Percentiles rank a stretch among this genome's conserved stretches.
phyloP scores from a whole-genome alignment of 2,113 vertebrate species.

The Oriolus oriolus region DNA sequence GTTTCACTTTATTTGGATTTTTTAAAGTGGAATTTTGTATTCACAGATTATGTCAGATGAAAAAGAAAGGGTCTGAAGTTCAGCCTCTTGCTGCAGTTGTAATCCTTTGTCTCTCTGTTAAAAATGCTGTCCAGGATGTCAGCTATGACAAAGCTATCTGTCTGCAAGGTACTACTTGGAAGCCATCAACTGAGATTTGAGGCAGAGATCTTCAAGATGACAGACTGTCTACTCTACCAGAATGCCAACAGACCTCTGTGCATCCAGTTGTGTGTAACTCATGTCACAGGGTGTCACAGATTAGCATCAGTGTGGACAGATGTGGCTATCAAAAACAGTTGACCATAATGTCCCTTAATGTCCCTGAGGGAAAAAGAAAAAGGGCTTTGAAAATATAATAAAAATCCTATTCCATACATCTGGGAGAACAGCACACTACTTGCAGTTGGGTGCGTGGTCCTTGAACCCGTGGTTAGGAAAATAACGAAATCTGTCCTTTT shows the following conservation, averaged over 20 bases:
- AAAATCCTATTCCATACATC: neutral
- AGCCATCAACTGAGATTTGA: neutral
- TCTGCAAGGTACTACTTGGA: neutral
- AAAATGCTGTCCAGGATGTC: neutral
- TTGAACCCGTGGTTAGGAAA: neutral
- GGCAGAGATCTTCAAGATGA: neutral
- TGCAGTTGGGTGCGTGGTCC: fast-evolving
- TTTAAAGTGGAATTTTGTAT: neutral
- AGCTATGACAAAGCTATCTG: neutral
- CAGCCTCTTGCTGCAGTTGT: neutral
- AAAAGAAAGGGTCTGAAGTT: neutral
- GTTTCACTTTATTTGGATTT: neutral
- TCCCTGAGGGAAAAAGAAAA: neutral
- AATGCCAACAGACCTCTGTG: neutral
- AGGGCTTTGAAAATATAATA: neutral
- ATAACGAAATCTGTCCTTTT: neutral
- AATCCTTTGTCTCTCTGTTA: neutral
- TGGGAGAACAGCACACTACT: neutral
- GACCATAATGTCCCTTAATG: neutral
- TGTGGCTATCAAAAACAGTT: neutral
- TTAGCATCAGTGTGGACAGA: neutral
- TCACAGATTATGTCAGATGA: neutral
- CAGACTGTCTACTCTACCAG: neutral
- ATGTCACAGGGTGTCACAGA: neutral
- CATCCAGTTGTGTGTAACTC: neutral